Evolutionary conservation across 2,797 vertebrate genomes (phyloP).

Genomic region (Ctenopoma kingsleyae): DNA sequence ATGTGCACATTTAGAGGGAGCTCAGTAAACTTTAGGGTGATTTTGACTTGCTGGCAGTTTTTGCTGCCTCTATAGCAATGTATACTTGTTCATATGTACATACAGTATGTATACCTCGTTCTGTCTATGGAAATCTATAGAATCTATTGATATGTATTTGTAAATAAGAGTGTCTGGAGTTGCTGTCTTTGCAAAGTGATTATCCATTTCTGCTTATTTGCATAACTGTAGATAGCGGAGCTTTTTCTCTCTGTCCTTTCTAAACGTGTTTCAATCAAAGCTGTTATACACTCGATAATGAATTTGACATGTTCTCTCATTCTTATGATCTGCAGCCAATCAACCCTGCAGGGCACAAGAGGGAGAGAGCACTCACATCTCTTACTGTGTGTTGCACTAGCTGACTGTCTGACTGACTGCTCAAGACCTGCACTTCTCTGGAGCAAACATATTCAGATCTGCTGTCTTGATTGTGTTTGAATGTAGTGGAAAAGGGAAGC

Average conservation of each 20-base stretch:
- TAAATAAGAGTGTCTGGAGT: too few species aligned
- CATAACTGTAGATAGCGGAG: conserved; percentile 9
- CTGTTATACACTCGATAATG: conserved; percentile 83
- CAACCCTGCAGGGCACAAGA: conserved; percentile 61
- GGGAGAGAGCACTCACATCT: conserved; percentile 9
- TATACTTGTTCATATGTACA: too few species aligned
- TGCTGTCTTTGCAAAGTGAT: not conserved
- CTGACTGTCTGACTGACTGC: conserved; percentile 26
- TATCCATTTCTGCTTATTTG: not conserved
- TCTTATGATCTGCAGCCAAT: conserved; percentile 84
- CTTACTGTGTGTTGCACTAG: conserved; percentile 18
- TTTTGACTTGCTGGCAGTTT: too few species aligned
- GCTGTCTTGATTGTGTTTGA: conserved; percentile 21
- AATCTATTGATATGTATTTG: too few species aligned
- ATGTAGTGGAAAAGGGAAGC: conserved; percentile 32
- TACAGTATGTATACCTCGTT: too few species aligned
- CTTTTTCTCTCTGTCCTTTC: conserved; percentile 10
- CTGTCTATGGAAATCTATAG: too few species aligned
- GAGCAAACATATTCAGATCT: conserved; percentile 35
- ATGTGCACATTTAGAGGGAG: too few species aligned
- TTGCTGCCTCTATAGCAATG: too few species aligned
- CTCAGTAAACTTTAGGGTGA: too few species aligned
- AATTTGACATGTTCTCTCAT: conserved; percentile 86
- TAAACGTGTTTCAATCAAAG: conserved; percentile 60
- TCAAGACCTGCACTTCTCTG: conserved; percentile 17